Conservation (phyloP, 2,797 vertebrate species). For the Urocyon cinereoargenteus region DNA sequence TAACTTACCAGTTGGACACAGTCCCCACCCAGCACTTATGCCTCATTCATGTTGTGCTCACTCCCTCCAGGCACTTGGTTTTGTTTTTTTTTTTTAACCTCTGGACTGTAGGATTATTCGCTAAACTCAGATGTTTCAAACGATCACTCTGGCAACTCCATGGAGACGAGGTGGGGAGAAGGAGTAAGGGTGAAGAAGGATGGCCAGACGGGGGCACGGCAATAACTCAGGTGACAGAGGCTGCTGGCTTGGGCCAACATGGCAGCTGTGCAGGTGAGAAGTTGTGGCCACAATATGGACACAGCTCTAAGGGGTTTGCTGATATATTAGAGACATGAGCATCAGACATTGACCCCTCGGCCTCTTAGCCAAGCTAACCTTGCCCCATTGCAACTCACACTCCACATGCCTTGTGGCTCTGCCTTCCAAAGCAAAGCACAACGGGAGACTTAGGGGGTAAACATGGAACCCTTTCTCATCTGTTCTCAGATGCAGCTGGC, state of each 20-base stretch:
- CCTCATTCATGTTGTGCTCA: accelerated
- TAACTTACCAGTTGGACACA: not conserved
- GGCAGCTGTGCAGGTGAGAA: accelerated
- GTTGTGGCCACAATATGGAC: not conserved
- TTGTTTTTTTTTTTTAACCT: not conserved
- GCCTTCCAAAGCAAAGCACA: not conserved
- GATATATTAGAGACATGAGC: not conserved
- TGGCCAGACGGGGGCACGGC: too few species aligned
- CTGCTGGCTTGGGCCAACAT: not conserved
- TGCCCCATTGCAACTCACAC: accelerated
- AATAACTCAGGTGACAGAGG: not conserved
- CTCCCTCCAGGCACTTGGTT: not conserved
- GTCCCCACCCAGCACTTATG: not conserved
- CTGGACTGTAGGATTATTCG: not conserved
- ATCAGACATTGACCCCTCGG: accelerated
- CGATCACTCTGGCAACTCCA: accelerated
- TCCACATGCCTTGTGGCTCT: not conserved
- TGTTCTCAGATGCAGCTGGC: not conserved
- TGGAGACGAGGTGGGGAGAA: accelerated
- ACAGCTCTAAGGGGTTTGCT: too few species aligned
- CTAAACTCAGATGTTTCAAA: not conserved
- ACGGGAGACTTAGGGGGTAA: too few species aligned
- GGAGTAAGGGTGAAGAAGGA: too few species aligned
- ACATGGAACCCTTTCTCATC: accelerated
- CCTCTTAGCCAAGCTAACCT: accelerated